Conservation (phyloP, 2,888 invertebrate genomes). For the Ptycholaimellus sp. region DNA sequence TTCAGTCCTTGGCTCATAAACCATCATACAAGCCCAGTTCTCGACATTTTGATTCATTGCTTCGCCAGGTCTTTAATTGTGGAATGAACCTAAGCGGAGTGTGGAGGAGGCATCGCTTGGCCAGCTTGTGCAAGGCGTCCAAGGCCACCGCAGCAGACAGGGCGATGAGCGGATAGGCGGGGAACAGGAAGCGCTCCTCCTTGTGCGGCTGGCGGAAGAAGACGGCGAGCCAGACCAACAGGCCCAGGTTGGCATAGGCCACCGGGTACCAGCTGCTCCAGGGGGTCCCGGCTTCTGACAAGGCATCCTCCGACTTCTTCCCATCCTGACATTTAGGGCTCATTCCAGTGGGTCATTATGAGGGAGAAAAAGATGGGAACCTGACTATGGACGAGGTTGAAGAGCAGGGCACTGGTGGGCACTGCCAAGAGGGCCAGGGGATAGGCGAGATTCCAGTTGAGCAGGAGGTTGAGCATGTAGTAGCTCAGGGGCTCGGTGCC, state of each 20-base stretch:
- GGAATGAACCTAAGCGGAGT: too few relatives aligned
- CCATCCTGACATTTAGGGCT: too few relatives aligned
- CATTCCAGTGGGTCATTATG: too few relatives aligned
- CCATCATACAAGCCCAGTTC: too few relatives aligned
- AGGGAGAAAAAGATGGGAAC: too few relatives aligned
- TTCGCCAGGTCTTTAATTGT: too few relatives aligned
- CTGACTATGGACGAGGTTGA: too few relatives aligned
- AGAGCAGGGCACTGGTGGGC: constrained; percentile 16
- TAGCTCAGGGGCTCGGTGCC: constrained; percentile 67
- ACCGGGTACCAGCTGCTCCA: constrained; percentile 14
- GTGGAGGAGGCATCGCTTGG: too few relatives aligned
- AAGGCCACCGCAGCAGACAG: constrained; percentile 35
- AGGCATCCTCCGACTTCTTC: too few relatives aligned
- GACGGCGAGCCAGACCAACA: constrained; percentile 63
- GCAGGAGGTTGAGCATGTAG: constrained; percentile 69
- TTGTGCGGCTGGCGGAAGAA: constrained; percentile 80
- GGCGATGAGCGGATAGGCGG: constrained; percentile 57
- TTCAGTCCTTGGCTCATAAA: too few relatives aligned
- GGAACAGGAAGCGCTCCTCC: constrained; percentile 66
- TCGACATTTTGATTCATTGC: too few relatives aligned
- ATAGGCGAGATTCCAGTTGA: constrained; percentile 79
- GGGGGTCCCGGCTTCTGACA: constrained; percentile 7
- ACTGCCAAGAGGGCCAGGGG: constrained; percentile 35
- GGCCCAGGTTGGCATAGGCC: constrained; percentile 9
- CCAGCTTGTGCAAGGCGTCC: constrained; percentile 26